These are phyloP conservation scores for Micromys minutus DNA, from an alignment of 2,113 vertebrate species.

Conservation along the genomic window DNA sequence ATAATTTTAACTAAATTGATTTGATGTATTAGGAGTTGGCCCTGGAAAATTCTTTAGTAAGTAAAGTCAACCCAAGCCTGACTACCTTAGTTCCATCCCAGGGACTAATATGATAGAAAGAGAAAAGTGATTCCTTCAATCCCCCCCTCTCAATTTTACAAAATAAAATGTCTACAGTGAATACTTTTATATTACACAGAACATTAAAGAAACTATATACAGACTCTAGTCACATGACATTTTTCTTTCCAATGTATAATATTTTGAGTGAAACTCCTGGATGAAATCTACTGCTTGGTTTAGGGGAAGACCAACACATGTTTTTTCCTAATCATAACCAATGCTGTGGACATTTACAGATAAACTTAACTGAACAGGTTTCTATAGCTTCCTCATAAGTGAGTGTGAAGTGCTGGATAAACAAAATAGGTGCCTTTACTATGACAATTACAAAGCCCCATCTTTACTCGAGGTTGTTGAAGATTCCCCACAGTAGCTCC, in stretches of 20 bases:
- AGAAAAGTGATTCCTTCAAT: neutral
- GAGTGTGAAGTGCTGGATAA: neutral
- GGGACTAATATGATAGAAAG: neutral
- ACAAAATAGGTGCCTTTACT: neutral
- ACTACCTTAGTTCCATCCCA: neutral
- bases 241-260: neutral
- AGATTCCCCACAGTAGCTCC: neutral
- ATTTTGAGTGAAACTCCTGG: neutral
- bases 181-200: neutral
- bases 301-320: neutral
- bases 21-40: neutral
- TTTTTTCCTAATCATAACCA: conserved; percentile 3
- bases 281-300: neutral
- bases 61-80: neutral
- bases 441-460: neutral
- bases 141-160: too few relatives aligned
- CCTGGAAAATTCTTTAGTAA: neutral
- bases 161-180: neutral
- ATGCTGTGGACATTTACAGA: neutral
- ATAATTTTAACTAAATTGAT: conserved; percentile 31
- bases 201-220: neutral
- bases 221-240: neutral
- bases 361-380: neutral
- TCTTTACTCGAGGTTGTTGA: neutral
- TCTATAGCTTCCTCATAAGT: neutral